phyloP scores from a whole-genome alignment of 2,797 vertebrate genomes.

The Hypotaenidia okinawae region DNA sequence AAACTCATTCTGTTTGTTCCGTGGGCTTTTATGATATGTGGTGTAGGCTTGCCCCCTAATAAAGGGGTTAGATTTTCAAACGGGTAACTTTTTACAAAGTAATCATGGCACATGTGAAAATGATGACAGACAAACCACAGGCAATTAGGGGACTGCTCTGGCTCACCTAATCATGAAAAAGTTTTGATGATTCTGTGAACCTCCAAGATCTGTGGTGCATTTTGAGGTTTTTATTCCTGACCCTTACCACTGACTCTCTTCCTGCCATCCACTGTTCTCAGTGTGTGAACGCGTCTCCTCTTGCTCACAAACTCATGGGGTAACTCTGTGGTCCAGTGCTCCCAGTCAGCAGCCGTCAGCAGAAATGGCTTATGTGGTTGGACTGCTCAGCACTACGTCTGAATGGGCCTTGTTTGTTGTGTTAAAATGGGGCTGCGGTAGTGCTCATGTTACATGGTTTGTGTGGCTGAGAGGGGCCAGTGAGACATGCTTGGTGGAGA shows the following conservation, averaged over 20 bases:
- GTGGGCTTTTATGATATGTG: background rate
- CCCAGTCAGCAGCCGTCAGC: slow-evolving; percentile 52
- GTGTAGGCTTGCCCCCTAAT: background rate
- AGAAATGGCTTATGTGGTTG: slow-evolving; percentile 54
- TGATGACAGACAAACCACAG: slow-evolving; percentile 30
- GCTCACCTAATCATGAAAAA: background rate
- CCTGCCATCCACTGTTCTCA: background rate
- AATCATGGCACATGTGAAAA: slow-evolving; percentile 4
- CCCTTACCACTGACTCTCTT: background rate
- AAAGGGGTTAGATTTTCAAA: slow-evolving; percentile 33
- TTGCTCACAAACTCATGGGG: background rate
- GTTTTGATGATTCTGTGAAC: slow-evolving; percentile 42
- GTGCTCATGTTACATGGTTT: background rate
- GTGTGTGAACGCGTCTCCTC: background rate
- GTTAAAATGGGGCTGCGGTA: background rate
- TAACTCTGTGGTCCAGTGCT: slow-evolving; percentile 7
- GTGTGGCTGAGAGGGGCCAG: background rate
- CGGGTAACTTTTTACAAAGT: background rate
- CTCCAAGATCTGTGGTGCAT: background rate
- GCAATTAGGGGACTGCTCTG: background rate
- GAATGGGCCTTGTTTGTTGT: background rate
- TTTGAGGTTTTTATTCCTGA: slow-evolving; percentile 46
- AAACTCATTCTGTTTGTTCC: background rate
- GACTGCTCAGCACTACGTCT: slow-evolving; percentile 14
- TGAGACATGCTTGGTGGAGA: background rate